Evolutionary conservation across 2,797 vertebrate species (phyloP), one percentile per base, ranked within the genome.

Genomic region (Garrulus glandarius): DNA sequence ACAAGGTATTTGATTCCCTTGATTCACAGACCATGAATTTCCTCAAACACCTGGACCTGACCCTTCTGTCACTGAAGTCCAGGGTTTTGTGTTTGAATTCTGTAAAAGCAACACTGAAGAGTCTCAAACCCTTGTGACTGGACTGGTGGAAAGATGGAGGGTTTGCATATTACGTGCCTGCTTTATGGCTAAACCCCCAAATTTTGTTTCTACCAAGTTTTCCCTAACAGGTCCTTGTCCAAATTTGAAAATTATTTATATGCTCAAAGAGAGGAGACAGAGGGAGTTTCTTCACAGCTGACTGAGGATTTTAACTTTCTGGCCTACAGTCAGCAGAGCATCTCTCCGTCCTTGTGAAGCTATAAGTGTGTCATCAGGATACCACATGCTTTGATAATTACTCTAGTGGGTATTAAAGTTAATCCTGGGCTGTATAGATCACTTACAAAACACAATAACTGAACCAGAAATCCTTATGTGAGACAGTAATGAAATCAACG

Each of bases 391-490:
- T 96, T 84, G 88, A 95, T 97, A 97, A 95, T 97, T 96, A 97
- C 96, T 97, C 96, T 96, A 95, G 97, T 50, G 92, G 84, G 97
- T 98, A 97, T 98, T 98, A 97, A 95, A 97, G 93, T 95, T 97
- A 97, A 98, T 98, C 97, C 96, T 94, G 89, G 92, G 95, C 95
- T 97, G 94, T 95, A 97, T 88, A 97, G 95, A 97, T 98, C 96
- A 97, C 93, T 98, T 97, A 95, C 97, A 97, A 97, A 97, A 94
- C 89, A 97, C 96, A 70, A 68, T 98, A 97, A 98, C 97, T 97
- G 91, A 97, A 97, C 83, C 92, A 98, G 97, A 98, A 97, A 94
- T 94, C 96, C 37, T 86, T 96, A 97, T 92, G 89, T 55, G 95
- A 98, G 94, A 95, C 96, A 90, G 96, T 95, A 95, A 97, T 96